Base-by-base conservation (phyloP, 2,113 vertebrate genomes). In the Pipra filicauda region DNA sequence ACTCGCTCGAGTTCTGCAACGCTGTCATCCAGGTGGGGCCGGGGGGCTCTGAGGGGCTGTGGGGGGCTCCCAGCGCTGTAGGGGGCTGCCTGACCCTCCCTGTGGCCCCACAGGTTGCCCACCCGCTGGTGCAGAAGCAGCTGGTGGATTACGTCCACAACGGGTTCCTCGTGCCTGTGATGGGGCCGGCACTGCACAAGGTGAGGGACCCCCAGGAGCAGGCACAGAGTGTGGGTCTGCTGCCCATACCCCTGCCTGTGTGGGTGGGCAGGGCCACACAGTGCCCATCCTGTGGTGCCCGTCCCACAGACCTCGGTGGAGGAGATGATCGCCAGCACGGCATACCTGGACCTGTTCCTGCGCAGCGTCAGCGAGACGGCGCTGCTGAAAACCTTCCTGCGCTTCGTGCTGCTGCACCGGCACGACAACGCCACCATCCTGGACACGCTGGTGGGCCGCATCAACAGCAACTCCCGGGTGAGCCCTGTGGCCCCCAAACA, bases 331-430 rank as follows among this genome's bases (percentile, higher is more conserved):
- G 99, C 99, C 95, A 99, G 99, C 98, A 99, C 99, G 0, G 99
- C 99, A 35, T 99, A 99, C 97, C 98, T 99, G 96, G 99, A 99
- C 90, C 98, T 99, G 79, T 99, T 99, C 97, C 98, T 99, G 94
- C 99, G 99, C 97, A 99, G 98, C 18, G 95, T 99, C 96, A 99
- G 98, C 0, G 99, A 99, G 95, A 98, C 98, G 1, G 97, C 99
- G 18, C 98, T 99, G 89, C 98, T 99, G 39, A 98, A 98, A 91
- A 99, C 99, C 97, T 99, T 99, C 97, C 98, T 99, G 97, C 98
- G 99, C 78, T 99, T 99, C 44, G 97, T 99, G 93, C 97, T 99
- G 95, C 97, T 99, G 92, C 99, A 99, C 97, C 98, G 98, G 91
- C 99, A 99, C 6, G 99, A 99, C 97, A 98, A 98, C 77, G 96